Evolutionary conservation across 2,888 invertebrate species (phyloP).

Genomic region (Trimorus sp.): DNA sequence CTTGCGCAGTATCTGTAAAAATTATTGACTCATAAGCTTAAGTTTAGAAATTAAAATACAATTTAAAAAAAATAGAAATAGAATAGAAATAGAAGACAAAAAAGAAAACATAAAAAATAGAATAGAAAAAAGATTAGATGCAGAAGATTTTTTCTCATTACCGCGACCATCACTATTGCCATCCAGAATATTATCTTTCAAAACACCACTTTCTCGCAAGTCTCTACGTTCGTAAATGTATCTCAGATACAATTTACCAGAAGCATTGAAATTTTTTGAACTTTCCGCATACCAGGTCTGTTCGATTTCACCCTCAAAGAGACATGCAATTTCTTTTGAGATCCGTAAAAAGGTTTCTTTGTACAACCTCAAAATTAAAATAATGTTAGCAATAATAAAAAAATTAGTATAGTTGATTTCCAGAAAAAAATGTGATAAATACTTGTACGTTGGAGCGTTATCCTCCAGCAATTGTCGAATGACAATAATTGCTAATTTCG

Average conservation of each 20-base stretch:
- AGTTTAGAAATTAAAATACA: too few relatives aligned
- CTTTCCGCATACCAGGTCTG: slow-evolving; percentile 3
- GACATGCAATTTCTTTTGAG: slow-evolving; percentile 22
- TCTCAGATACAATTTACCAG: slow-evolving; percentile 28
- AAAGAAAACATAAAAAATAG: too few relatives aligned
- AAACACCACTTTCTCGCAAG: slow-evolving; percentile 20
- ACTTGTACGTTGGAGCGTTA: background rate
- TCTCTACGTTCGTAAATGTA: slow-evolving; percentile 26
- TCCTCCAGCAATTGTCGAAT: slow-evolving; percentile 9
- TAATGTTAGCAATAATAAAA: background rate
- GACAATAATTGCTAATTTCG: slow-evolving; percentile 12
- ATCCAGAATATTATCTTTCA: background rate
- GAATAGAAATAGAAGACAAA: background rate
- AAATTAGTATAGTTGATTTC: background rate
- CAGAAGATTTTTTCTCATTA: background rate
- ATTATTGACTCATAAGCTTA: background rate
- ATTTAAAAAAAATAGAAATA: too few relatives aligned
- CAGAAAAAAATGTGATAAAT: background rate
- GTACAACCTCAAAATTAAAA: slow-evolving; percentile 14
- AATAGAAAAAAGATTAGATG: too few relatives aligned
- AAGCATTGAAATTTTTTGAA: slow-evolving; percentile 21
- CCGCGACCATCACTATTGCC: background rate
- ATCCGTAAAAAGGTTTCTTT: slow-evolving; percentile 14
- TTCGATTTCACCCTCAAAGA: slow-evolving; percentile 22
- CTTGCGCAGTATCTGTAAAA: slow-evolving; percentile 4